Base-by-base conservation (phyloP, 2,888 invertebrate species). In the Idaea straminata region DNA sequence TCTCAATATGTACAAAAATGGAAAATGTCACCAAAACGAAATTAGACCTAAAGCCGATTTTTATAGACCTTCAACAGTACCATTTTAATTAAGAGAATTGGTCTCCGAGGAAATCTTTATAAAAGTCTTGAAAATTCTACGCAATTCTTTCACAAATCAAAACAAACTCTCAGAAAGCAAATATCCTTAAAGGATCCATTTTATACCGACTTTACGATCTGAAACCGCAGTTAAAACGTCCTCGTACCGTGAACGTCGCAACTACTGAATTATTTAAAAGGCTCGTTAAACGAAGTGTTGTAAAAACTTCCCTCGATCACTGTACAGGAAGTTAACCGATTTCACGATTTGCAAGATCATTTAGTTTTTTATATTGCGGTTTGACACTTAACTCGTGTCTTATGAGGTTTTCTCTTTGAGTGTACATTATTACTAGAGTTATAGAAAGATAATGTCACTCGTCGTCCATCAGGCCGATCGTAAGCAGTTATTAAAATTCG, bases 231-330 rank as follows among this genome's bases (percentile, higher is more conserved):
- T 47, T 65, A 70, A 65, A 66, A 62, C 65, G 15, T 61, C 15
- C 57, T 47, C 63, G 72, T 65, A 72, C 64, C 61, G 68, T 57
- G 65, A 62, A 65, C 66, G 72, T 70, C 64, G 70, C 74, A 72
- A 66, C 66, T 64, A 69, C 63, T 74, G 74, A 77, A 75, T 77
- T 76, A 79, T 79, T 77, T 77, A 78, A 72, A 73, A 67, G 64
- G 64, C 65, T 69, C 69, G 67, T 70, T 72, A 69, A 62, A 59
- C 64, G 63, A 59, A 67, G 62, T 67, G 71, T 63, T 67, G 73
- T 77, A 77, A 77, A 71, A 79, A 75, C 74, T 77, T 74, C 68
- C 72, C 73, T 71, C 73, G 76, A 71, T 66, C 64, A 65, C 67
- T 59, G 73, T 69, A 78, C 59, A 59, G 58, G 10, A n/a, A 16